Evolutionary conservation across 1,140 invertebrate genomes (phyloP), one percentile per base, ranked within the genome.

Genomic region (Drosophila miranda): DNA sequence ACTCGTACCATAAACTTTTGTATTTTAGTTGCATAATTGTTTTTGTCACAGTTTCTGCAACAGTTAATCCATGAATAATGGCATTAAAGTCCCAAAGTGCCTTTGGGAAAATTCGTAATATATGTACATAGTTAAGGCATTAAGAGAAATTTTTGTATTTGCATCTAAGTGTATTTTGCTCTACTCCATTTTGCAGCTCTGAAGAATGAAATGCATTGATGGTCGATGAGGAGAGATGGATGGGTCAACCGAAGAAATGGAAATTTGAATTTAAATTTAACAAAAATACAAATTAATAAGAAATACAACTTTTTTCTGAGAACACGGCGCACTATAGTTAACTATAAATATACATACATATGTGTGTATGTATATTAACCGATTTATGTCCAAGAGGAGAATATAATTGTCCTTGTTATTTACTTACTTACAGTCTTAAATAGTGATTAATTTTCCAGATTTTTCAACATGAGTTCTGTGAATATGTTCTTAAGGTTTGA

Each of bases 221-320:
- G 49, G 43, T 46, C 60, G 34, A 38, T 48, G 50, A 67, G 30
- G 49, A 30, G 48, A 34, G 19, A 19, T 19, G 19, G 19, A 19
- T 28, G 41, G 41, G 41, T 16, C 43, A 11, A 34, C 30, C 11
- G 21, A 28, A n/a, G 30, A 19, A 66, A 6, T 21, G 13, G 21
- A 68, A 55, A 67, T 68, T n/a, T 67, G 61, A 67, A 68, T 68
- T 68, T 68, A 55, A 68, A 67, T 6, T 43, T 13, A 49, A 49
- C 16, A 30, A 45, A 41, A 14, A 41, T 1, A 38, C 11, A 14
- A 41, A 48, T 30, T 66, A 41, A 45, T 23, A 13, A 28, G 38
- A 23, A 8, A n/a, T 5, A 16, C 21, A 26, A 26, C 5, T 5
- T 16, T 34, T 19, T 38, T 51, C 11, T 34, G 2, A 11, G 19